Percentiles rank a stretch among this genome's conserved stretches.
Evolutionary conservation across 2,113 vertebrate genomes (phyloP).

Genomic region (Entelurus aequoreus): DNA sequence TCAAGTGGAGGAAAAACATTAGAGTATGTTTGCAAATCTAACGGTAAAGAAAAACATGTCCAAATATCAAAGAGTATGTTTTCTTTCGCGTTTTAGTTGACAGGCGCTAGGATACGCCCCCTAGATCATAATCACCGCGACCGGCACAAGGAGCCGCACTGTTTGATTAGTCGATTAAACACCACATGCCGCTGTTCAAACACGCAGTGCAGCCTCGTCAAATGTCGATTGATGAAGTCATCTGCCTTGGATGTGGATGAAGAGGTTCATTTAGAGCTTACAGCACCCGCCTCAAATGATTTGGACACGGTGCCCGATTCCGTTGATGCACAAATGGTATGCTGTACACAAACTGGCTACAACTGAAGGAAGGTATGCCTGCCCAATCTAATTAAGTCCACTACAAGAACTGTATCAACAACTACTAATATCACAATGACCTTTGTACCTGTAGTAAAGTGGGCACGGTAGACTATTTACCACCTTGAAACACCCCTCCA

Average conservation of each 20-base stretch:
- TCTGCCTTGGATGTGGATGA: slow-evolving; percentile 3
- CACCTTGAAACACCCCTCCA: no score
- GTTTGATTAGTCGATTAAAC: slow-evolving; percentile 47
- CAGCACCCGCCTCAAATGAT: not conserved
- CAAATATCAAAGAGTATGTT: not conserved
- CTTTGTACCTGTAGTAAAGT: no score
- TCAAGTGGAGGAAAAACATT: not conserved
- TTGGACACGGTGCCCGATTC: not conserved
- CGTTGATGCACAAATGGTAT: not conserved
- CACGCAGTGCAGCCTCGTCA: slow-evolving; percentile 17
- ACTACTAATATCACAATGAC: no score
- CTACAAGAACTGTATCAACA: no score
- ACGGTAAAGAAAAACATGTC: not conserved
- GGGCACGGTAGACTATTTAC: no score
- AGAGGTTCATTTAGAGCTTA: slow-evolving; percentile 2
- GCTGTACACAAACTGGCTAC: not conserved
- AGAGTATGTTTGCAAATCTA: not conserved
- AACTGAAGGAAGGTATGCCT: no score
- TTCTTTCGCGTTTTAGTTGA: not conserved
- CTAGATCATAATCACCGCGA: not conserved
- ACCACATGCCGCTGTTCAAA: slow-evolving; percentile 30
- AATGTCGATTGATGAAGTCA: slow-evolving; percentile 18
- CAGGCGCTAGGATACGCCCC: no score
- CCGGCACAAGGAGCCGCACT: slow-evolving; percentile 13
- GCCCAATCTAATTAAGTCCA: no score